phyloP scores from a whole-genome alignment of 2,113 vertebrate species.

The Cebus imitator region DNA sequence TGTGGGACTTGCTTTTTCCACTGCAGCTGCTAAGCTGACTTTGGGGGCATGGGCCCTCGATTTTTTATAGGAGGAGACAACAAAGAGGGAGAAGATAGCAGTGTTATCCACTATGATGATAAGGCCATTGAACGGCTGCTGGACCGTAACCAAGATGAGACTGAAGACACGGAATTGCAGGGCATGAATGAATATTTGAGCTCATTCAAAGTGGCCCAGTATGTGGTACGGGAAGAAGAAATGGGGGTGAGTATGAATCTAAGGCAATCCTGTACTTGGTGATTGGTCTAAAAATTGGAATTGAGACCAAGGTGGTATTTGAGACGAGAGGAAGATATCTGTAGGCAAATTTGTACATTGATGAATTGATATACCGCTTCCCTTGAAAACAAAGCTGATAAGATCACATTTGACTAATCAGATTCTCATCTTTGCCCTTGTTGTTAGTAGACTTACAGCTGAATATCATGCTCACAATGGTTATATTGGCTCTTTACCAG shows the following conservation, averaged over 20 bases:
- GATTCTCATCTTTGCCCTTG: background rate
- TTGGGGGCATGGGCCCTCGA: background rate
- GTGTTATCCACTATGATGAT: constrained; percentile 98
- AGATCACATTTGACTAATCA: background rate
- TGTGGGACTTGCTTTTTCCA: background rate
- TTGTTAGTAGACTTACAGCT: background rate
- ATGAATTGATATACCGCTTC: background rate
- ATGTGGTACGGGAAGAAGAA: constrained; percentile 98
- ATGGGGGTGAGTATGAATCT: constrained; percentile 90
- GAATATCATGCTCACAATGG: background rate
- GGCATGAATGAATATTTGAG: constrained; percentile 99
- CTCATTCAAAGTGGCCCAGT: constrained; percentile 98
- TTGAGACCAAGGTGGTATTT: constrained; percentile 12
- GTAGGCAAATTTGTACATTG: background rate
- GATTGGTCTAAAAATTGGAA: background rate
- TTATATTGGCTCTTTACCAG: background rate
- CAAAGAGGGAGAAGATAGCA: constrained; percentile 96
- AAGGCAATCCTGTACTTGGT: background rate
- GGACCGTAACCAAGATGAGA: constrained; percentile 96
- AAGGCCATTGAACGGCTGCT: constrained; percentile 94
- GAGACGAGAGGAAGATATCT: background rate
- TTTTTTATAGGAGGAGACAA: constrained; percentile 88
- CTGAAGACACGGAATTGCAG: constrained; percentile 96
- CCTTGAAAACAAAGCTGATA: background rate
- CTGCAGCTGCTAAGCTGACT: constrained; percentile 40